These are phyloP conservation scores for Agrotis puta DNA, from an alignment of 2,888 invertebrate genomes.

Conservation along the genomic window DNA sequence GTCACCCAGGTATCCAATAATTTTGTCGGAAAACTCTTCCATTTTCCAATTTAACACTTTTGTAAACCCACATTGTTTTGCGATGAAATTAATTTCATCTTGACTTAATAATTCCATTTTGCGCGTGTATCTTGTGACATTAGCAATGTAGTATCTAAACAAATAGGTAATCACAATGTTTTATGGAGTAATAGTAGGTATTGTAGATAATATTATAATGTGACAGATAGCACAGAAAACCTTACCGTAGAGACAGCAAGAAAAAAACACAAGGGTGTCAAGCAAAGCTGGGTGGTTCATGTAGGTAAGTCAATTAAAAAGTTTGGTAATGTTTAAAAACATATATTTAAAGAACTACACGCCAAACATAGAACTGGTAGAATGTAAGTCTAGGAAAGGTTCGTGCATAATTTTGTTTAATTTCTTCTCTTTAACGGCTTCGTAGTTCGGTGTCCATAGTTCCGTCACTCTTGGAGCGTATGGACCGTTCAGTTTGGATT, in stretches of 20 bases:
- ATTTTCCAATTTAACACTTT: conserved; percentile 73
- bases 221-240: conserved; percentile 25
- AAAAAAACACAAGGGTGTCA: not conserved
- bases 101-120: conserved; percentile 76
- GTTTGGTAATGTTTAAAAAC: not conserved
- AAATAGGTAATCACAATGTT: conserved; percentile 29
- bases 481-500: conserved; percentile 66
- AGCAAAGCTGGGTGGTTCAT: not conserved
- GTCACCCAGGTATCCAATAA: conserved; percentile 84
- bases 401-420: conserved; percentile 81
- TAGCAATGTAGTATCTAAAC: conserved; percentile 24
- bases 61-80: conserved; percentile 68
- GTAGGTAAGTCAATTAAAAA: not conserved
- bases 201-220: conserved; percentile 29
- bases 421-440: conserved; percentile 86
- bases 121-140: conserved; percentile 19
- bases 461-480: conserved; percentile 75
- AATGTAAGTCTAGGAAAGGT: conserved; percentile 78
- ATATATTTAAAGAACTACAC: conserved; percentile 65
- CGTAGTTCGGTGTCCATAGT: conserved; percentile 85
- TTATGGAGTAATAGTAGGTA: conserved; percentile 28
- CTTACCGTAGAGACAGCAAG: conserved; percentile 25
- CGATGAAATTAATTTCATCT: conserved; percentile 74
- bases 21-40: conserved; percentile 75
- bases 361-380: conserved; percentile 77